Evolutionary conservation across 2,113 vertebrate species (phyloP).

Genomic region (Sebastes schlegelii): DNA sequence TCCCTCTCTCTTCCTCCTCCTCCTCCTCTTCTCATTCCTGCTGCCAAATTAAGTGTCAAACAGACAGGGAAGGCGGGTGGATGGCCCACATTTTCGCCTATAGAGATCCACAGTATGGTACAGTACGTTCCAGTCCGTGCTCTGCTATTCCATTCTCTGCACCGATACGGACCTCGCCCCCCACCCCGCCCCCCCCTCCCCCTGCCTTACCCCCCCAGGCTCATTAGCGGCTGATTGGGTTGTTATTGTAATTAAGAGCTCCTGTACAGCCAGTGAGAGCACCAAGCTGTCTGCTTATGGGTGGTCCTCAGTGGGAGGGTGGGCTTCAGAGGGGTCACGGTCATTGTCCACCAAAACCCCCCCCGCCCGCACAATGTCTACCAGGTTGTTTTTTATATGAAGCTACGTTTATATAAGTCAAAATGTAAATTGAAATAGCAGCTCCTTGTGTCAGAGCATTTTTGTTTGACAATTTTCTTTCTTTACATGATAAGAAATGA

Average conservation of each 20-base stretch:
- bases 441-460: background rate
- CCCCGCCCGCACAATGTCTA: background rate
- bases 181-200: background rate
- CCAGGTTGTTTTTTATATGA: background rate
- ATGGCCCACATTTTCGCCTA: constrained; percentile 71
- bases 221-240: constrained; percentile 75
- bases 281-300: constrained; percentile 63
- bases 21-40: constrained; percentile 65
- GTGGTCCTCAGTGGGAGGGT: constrained; percentile 68
- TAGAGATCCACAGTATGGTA: constrained; percentile 62
- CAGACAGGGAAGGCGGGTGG: constrained; percentile 58
- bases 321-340: constrained; percentile 39
- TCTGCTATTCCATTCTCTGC: constrained; percentile 58
- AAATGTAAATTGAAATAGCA: background rate
- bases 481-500: background rate
- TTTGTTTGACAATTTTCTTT: background rate
- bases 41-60: constrained; percentile 80
- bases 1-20: constrained; percentile 30
- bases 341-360: constrained; percentile 61
- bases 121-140: constrained; percentile 58
- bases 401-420: constrained; percentile 4
- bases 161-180: constrained; percentile 13
- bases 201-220: constrained; percentile 6
- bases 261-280: constrained; percentile 64
- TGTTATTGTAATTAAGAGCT: constrained; percentile 78